Evolutionary conservation across 1,140 invertebrate genomes (phyloP).

Genomic region (Drosophila malerkotliana): DNA sequence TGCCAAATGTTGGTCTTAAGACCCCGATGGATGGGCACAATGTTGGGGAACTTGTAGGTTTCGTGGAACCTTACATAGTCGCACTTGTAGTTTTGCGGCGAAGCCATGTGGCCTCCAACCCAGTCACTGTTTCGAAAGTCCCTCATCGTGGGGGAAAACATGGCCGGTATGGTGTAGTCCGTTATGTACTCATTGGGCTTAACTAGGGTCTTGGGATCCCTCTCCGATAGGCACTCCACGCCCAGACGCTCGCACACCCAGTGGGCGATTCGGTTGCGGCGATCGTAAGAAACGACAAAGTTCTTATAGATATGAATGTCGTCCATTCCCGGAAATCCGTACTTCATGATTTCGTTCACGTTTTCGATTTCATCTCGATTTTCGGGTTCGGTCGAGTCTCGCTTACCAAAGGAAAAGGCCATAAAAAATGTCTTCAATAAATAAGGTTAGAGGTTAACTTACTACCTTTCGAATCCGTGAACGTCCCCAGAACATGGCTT

Average conservation of each 20-base stretch:
- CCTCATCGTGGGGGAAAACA: conserved; percentile 89
- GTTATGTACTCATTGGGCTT: conserved; percentile 91
- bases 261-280: conserved; percentile 93
- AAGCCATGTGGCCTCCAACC: conserved; percentile 93
- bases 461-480: conserved; percentile 16
- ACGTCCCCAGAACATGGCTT: conserved; percentile 22
- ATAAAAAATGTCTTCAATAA: conserved; percentile 44
- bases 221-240: conserved; percentile 59
- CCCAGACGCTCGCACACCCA: conserved; percentile 99
- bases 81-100: conserved; percentile 88
- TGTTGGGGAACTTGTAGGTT: conserved; percentile 94
- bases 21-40: conserved; percentile 96
- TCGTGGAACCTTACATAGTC: conserved; percentile 94
- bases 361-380: conserved; percentile 22
- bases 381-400: background rate
- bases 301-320: conserved; percentile 94
- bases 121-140: conserved; percentile 90
- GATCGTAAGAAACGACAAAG: conserved; percentile 97
- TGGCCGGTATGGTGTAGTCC: conserved; percentile 96
- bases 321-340: conserved; percentile 95
- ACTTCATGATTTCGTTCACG: conserved; percentile 93
- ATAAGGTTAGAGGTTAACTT: conserved; percentile 1
- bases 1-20: conserved; percentile 98
- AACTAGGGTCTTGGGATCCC: conserved; percentile 91
- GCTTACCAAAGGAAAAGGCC: conserved; percentile 20